These are phyloP conservation scores for Lepidurus couesii DNA, from an alignment of 1,140 invertebrate species.

Conservation along the genomic window DNA sequence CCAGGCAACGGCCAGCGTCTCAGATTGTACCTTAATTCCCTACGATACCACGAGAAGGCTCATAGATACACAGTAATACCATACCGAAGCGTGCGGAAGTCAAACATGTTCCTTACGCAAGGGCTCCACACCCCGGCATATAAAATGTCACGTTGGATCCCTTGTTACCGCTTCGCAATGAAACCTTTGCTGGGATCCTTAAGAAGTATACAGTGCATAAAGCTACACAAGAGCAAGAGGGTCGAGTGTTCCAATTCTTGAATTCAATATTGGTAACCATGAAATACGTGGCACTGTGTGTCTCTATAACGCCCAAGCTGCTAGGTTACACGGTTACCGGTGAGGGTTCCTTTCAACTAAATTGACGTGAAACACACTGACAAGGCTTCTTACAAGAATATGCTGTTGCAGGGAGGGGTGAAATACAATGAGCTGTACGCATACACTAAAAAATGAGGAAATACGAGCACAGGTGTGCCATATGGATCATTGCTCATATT, in stretches of 20 bases:
- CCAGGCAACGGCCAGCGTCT: not conserved
- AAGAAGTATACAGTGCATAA: not conserved
- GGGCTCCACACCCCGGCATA: not conserved
- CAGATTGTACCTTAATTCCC: slow-evolving; percentile 1
- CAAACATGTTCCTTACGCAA: not conserved
- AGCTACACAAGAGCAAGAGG: not conserved
- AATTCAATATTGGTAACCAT: slow-evolving; percentile 9
- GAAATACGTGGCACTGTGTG: not conserved
- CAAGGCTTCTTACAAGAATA: slow-evolving; percentile 22
- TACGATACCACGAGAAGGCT: not conserved
- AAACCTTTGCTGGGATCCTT: not conserved
- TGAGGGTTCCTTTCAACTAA: slow-evolving; percentile 15
- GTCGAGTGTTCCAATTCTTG: not conserved
- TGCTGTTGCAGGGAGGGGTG: not conserved
- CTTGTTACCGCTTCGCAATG: not conserved
- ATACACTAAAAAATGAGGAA: not conserved
- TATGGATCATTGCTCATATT: slow-evolving; percentile 2
- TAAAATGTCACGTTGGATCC: not conserved
- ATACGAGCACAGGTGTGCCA: not conserved
- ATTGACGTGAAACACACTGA: slow-evolving; percentile 8
- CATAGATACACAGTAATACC: not conserved
- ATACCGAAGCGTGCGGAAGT: not conserved
- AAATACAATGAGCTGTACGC: not conserved
- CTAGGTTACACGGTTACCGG: slow-evolving; percentile 14
- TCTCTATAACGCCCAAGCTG: not conserved